phyloP scores from a whole-genome alignment of 2,113 vertebrate genomes.

The Gambusia affinis region DNA sequence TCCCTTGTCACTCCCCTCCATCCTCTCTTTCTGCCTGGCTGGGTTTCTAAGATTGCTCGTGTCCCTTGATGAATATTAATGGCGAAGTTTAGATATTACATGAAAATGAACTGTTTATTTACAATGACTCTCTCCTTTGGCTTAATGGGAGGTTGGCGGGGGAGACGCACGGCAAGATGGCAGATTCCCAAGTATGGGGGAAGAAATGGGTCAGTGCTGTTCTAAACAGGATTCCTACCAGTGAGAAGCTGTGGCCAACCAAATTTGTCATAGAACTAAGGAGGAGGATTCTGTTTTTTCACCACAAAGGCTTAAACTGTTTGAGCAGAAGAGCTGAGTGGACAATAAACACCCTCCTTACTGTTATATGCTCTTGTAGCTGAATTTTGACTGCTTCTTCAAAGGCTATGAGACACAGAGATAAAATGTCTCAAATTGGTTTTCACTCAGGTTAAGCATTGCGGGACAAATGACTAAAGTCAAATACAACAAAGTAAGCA shows the following conservation, averaged over 20 bases:
- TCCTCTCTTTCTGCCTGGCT: slow-evolving; percentile 68
- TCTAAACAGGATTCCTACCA: slow-evolving; percentile 55
- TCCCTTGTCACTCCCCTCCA: slow-evolving; percentile 37
- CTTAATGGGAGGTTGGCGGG: slow-evolving; percentile 22
- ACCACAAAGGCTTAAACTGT: not conserved
- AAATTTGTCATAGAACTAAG: slow-evolving; percentile 44
- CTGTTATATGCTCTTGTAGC: not conserved
- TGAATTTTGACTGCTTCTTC: not conserved
- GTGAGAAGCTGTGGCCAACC: slow-evolving; percentile 51
- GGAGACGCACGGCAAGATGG: slow-evolving; percentile 4
- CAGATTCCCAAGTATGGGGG: slow-evolving; percentile 29
- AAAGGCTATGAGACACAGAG: not conserved
- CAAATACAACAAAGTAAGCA: not conserved
- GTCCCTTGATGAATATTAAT: slow-evolving; percentile 78
- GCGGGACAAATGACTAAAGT: not conserved
- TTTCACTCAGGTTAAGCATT: not conserved
- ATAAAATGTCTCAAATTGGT: not conserved
- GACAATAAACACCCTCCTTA: not conserved
- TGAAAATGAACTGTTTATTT: slow-evolving; percentile 77
- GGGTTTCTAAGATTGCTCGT: slow-evolving; percentile 60
- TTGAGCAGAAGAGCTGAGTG: not conserved
- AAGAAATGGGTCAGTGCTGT: slow-evolving; percentile 39
- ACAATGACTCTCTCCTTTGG: slow-evolving; percentile 36
- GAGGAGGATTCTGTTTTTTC: slow-evolving; percentile 8
- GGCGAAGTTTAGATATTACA: slow-evolving; percentile 67